Conservation (phyloP, 1,140 invertebrate genomes). For the Pseudomyrmex cubaensis region DNA sequence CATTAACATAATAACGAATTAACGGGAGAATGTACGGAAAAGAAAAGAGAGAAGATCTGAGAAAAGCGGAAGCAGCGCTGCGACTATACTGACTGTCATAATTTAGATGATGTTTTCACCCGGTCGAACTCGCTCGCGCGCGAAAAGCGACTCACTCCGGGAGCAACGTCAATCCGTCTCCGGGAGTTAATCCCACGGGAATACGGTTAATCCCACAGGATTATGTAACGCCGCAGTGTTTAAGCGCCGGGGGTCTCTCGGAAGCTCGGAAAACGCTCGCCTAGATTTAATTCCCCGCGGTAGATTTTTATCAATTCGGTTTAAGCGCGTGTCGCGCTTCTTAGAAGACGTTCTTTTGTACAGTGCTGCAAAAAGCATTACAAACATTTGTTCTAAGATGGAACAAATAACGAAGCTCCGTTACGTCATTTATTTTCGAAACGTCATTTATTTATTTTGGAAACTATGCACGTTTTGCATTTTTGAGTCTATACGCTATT, state of each 20-base stretch:
- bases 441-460: no score
- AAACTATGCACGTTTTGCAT: no score
- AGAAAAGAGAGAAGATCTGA: no score
- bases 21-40: conserved; percentile 9
- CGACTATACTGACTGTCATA: conserved; percentile 47
- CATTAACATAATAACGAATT: conserved; percentile 3
- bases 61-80: neutral
- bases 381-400: no score
- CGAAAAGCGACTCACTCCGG: conserved; percentile 27
- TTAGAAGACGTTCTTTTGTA: neutral
- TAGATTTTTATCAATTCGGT: conserved; percentile 46
- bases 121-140: conserved; percentile 35
- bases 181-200: conserved; percentile 69
- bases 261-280: conserved; percentile 61
- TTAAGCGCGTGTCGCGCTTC: neutral
- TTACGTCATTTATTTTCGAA: no score
- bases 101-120: conserved; percentile 64
- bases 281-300: conserved; percentile 65
- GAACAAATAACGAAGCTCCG: no score
- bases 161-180: conserved; percentile 69
- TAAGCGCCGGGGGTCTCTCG: conserved; percentile 62
- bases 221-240: conserved; percentile 75
- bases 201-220: conserved; percentile 71
- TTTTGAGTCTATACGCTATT: no score
- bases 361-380: no score